phyloP scores from a whole-genome alignment of 2,113 vertebrate species.

The Gorsachius goisagi region DNA sequence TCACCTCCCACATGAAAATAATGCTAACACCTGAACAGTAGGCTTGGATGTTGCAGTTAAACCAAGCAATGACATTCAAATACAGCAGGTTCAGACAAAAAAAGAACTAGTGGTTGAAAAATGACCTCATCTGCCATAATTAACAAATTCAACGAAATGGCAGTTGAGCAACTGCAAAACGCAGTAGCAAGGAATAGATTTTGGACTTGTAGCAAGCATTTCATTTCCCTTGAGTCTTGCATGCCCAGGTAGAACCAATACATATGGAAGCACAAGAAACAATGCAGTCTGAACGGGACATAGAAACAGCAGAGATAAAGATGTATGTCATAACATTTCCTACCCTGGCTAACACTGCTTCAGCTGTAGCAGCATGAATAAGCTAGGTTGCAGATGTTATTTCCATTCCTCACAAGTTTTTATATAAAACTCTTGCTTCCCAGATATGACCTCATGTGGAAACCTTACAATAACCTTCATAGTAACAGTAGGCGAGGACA shows the following conservation, averaged over 20 bases:
- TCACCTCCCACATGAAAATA: not conserved
- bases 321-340: not conserved
- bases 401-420: not conserved
- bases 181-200: not conserved
- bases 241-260: not conserved
- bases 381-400: not conserved
- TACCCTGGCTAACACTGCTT: not conserved
- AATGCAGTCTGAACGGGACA: not conserved
- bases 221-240: not conserved
- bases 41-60: not conserved
- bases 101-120: not conserved
- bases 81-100: accelerated
- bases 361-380: not conserved
- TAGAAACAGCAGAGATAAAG: not conserved
- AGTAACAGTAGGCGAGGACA: not conserved
- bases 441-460: not conserved
- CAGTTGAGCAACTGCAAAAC: not conserved
- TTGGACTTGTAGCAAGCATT: not conserved
- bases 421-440: not conserved
- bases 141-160: not conserved
- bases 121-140: not conserved
- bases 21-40: not conserved
- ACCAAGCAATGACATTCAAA: not conserved
- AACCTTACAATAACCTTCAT: not conserved
- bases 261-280: not conserved